Conservation (phyloP, 37 sponge, comb jelly and placozoan species). For the Mnemiopsis leidyi region DNA sequence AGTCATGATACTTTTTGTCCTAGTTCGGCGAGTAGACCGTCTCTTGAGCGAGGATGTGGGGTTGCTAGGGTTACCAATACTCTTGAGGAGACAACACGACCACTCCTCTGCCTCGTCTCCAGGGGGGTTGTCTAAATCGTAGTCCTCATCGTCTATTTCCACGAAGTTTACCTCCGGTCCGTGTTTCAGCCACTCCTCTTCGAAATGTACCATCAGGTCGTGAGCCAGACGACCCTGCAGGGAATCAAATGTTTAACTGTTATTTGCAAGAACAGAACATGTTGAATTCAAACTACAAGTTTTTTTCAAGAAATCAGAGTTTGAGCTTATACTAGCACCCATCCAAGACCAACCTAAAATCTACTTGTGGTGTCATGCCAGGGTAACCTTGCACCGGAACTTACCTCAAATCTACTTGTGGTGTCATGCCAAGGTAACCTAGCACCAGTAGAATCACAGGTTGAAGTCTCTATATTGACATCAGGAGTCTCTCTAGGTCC, state of each 20-base stretch:
- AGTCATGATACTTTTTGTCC: neutral
- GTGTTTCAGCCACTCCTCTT: neutral
- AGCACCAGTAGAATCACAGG: neutral
- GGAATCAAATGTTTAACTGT: too few species aligned
- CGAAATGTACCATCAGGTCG: constrained; percentile 2
- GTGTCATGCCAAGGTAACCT: neutral
- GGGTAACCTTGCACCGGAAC: neutral
- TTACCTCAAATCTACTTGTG: neutral
- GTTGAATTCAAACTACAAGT: too few species aligned
- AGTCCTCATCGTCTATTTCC: constrained; percentile 42
- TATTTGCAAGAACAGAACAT: too few species aligned
- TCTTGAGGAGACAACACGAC: neutral
- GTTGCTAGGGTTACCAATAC: too few species aligned
- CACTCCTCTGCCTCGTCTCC: neutral
- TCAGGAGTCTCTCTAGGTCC: neutral
- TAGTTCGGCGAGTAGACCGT: neutral
- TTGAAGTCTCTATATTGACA: neutral
- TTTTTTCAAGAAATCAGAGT: too few species aligned
- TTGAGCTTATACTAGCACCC: too few species aligned
- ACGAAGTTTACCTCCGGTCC: neutral
- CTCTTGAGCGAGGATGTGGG: neutral
- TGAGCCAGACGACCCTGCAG: constrained; percentile 8
- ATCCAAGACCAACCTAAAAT: neutral
- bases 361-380: neutral
- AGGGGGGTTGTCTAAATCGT: neutral